Conservation (phyloP, 2,113 vertebrate species). For the Apodemus speciosus region DNA sequence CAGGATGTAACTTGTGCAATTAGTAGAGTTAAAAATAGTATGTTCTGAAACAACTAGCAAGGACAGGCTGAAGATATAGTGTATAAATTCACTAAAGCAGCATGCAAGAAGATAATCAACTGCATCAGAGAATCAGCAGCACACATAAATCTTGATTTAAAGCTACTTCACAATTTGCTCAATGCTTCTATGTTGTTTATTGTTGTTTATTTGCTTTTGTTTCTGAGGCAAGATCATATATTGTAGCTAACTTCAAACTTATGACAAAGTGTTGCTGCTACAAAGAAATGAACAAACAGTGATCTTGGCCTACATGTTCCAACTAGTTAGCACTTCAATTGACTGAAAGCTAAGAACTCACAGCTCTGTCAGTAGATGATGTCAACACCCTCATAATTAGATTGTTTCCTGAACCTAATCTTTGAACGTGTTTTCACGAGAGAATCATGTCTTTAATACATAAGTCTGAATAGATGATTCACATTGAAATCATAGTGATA, state of each 20-base stretch:
- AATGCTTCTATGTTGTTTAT: background rate
- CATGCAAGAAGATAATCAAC: background rate
- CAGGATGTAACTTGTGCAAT: background rate
- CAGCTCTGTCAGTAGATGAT: too few relatives aligned
- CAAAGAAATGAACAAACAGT: too few relatives aligned
- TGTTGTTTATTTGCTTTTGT: background rate
- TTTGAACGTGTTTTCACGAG: background rate
- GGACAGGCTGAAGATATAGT: rapidly evolving
- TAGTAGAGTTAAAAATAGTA: background rate
- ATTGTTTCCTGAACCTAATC: background rate
- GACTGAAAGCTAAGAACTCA: background rate
- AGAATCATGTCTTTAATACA: background rate
- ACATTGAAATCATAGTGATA: background rate
- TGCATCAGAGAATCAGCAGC: background rate
- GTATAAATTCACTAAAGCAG: background rate
- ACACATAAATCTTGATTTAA: too few relatives aligned
- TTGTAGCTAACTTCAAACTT: background rate
- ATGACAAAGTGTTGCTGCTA: background rate
- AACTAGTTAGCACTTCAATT: background rate
- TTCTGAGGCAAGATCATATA: background rate
- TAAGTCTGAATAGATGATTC: too few relatives aligned
- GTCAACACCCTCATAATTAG: background rate
- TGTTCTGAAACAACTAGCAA: background rate
- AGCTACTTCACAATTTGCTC: background rate
- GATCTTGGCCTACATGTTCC: too few relatives aligned